Conservation (phyloP, 1,140 invertebrate genomes). For the Tetramorium alpestre region DNA sequence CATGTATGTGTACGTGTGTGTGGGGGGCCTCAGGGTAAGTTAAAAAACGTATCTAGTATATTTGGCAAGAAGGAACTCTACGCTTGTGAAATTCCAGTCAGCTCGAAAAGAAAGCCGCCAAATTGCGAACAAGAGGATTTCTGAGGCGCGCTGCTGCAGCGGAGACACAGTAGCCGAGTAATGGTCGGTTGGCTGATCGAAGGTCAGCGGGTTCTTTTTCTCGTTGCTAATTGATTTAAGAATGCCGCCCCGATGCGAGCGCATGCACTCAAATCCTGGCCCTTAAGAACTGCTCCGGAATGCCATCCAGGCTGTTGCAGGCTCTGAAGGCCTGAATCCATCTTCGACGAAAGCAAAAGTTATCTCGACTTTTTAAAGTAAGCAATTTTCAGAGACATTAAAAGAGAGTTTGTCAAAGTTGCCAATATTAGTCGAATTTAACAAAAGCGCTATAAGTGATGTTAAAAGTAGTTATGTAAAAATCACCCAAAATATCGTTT, state of each 20-base stretch:
- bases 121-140: conserved; percentile 61
- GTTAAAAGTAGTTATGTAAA: not conserved
- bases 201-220: conserved; percentile 80
- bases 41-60: conserved; percentile 64
- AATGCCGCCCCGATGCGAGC: conserved; percentile 73
- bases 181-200: conserved; percentile 75
- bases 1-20: not conserved
- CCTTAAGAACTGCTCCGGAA: conserved; percentile 74
- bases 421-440: too few relatives aligned
- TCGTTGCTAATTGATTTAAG: conserved; percentile 82
- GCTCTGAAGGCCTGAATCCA: not conserved
- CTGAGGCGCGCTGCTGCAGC: conserved; percentile 26
- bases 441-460: too few relatives aligned
- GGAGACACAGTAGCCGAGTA: conserved; percentile 74
- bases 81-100: conserved; percentile 22
- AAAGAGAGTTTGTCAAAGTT: too few relatives aligned
- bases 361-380: not conserved
- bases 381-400: not conserved
- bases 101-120: conserved; percentile 62
- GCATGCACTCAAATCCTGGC: conserved; percentile 61
- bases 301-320: conserved; percentile 39
- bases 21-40: conserved; percentile 43
- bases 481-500: not conserved
- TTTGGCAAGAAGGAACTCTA: conserved; percentile 58
- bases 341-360: not conserved